These are phyloP conservation scores for Aplocera efformata DNA, from an alignment of 2,888 invertebrate genomes.

Conservation along the genomic window DNA sequence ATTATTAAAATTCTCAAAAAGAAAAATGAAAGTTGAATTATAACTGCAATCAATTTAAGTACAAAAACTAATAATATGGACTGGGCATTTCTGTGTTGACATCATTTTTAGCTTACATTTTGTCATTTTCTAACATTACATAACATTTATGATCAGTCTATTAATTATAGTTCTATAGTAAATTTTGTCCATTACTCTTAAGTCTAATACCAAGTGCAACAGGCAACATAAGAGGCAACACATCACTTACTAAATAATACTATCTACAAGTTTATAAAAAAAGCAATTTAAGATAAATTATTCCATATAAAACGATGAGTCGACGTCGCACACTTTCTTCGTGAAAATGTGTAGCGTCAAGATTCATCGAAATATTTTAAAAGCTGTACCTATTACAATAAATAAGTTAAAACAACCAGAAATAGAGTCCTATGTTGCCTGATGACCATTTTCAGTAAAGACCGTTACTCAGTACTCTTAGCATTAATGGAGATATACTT, in stretches of 20 bases:
- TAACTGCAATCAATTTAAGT: slow-evolving; percentile 71
- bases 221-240: slow-evolving; percentile 70
- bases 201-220: slow-evolving; percentile 60
- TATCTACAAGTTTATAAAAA: slow-evolving; percentile 63
- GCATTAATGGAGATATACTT: slow-evolving; percentile 76
- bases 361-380: no score
- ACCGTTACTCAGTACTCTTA: slow-evolving; percentile 64
- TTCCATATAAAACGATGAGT: slow-evolving; percentile 47
- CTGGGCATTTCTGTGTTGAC: slow-evolving; percentile 51
- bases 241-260: slow-evolving; percentile 53
- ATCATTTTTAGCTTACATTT: slow-evolving; percentile 74
- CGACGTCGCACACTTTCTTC: slow-evolving; percentile 36
- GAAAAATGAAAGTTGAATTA: slow-evolving; percentile 73
- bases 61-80: slow-evolving; percentile 54
- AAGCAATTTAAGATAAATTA: slow-evolving; percentile 67
- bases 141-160: slow-evolving; percentile 80
- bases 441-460: slow-evolving; percentile 59
- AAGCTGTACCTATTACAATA: slow-evolving; percentile 66
- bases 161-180: slow-evolving; percentile 73
- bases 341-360: slow-evolving; percentile 38
- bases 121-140: slow-evolving; percentile 79
- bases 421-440: slow-evolving; percentile 69
- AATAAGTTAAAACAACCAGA: slow-evolving; percentile 73
- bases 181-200: slow-evolving; percentile 76
- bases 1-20: slow-evolving; percentile 59